Base-by-base conservation (phyloP, 1,140 invertebrate species). In the Melipona quadrifasciata region DNA sequence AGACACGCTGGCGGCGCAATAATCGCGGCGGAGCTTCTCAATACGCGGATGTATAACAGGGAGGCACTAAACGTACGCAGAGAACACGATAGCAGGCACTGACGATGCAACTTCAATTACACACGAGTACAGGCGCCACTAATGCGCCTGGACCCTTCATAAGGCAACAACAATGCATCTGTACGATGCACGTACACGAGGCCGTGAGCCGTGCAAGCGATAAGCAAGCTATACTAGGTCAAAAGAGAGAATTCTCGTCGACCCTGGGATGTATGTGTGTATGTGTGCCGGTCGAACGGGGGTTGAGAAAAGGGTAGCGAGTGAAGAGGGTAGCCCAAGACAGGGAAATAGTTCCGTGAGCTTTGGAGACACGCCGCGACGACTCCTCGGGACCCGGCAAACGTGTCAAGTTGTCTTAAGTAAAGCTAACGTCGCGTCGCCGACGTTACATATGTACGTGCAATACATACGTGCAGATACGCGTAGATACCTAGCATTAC, bases 401-500 rank as follows among this genome's bases (percentile, higher is more conserved):
- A 91, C 86, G 91, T 91, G 91, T 92, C 91, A 91, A 92, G 91
- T 92, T 92, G 91, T 90, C 91, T 91, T 88, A 89, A 86, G 89
- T 87, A 90, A 91, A 91, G 83, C 90, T 89, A 92, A 91, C 86
- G 91, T 85, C 61, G 80, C 71, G 79, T 47, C 39, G 39, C 39
- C 39, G 8, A 47, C 39, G 39, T 47, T 47, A 47, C 39, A 47
- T 47, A 47, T 47, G 39, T 47, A 47, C 8, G 8, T 47, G 8
- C 8, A 47, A 47, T 47, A 47, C 39, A 47, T 47, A 47, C 8
- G 39, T n/a, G n/a, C n/a, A n/a, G n/a, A n/a, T n/a, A n/a, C 39
- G 39, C 8, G 39, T 47, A 47, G 39, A 47, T 47, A 47, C 8
- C 39, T 47, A 47, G 39, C 39, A 47, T 47, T 11, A 47, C 39